Evolutionary conservation across 1,140 invertebrate genomes (phyloP).

Genomic region (Brachionus sp.): DNA sequence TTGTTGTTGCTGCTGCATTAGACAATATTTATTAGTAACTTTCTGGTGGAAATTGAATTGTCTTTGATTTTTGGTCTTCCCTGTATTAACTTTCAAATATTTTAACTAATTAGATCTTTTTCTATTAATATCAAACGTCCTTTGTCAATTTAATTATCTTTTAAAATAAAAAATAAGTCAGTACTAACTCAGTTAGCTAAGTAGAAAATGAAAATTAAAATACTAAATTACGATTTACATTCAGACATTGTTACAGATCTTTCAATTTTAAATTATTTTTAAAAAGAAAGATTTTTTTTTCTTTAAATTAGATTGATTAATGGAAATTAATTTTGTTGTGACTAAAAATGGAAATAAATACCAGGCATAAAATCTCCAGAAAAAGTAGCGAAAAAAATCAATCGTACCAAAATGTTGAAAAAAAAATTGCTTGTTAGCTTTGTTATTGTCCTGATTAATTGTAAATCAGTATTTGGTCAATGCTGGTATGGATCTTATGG

Average conservation of each 20-base stretch:
- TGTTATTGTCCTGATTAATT: background rate
- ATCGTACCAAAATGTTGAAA: background rate
- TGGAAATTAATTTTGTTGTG: background rate
- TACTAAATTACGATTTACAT: background rate
- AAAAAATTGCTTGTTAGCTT: background rate
- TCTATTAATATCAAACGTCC: background rate
- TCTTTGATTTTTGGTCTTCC: background rate
- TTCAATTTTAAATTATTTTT: background rate
- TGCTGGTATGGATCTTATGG: slow-evolving; percentile 13
- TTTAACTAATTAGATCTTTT: background rate
- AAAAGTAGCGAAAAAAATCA: background rate
- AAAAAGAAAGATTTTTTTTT: background rate
- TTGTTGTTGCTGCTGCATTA: too few species aligned
- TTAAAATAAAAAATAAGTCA: background rate
- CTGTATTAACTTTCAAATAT: background rate
- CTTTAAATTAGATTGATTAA: background rate
- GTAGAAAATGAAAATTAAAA: background rate
- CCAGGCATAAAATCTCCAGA: background rate
- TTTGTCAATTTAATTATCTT: background rate
- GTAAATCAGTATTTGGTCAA: background rate
- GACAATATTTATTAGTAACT: background rate
- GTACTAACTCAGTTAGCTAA: background rate
- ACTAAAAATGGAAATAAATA: background rate
- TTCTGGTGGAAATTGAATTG: background rate
- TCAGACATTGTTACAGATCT: background rate